These are phyloP conservation scores for Zhengitettix transpicula DNA, from an alignment of 2,888 invertebrate species.

Conservation along the genomic window DNA sequence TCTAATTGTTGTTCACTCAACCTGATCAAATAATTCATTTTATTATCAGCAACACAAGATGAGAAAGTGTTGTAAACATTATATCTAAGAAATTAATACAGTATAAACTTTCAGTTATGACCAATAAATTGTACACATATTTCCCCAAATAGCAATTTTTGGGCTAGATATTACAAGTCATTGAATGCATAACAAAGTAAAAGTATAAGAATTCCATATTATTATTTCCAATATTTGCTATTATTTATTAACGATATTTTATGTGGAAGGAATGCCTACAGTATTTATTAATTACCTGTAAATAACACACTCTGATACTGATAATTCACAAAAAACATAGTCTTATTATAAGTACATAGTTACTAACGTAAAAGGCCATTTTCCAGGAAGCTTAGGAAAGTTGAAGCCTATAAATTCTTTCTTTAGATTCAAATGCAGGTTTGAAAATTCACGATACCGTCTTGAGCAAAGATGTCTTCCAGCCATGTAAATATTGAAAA, in stretches of 20 bases:
- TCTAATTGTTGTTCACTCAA: conserved; percentile 95
- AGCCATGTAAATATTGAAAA: conserved; percentile 98
- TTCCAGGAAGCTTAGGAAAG: conserved; percentile 95
- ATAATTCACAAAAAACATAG: too few species aligned
- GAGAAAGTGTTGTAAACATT: too few species aligned
- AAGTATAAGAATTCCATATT: too few species aligned
- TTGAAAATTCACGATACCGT: conserved; percentile 88
- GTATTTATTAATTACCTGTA: too few species aligned
- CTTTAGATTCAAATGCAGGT: conserved; percentile 71
- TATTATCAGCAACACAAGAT: neutral
- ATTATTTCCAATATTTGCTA: too few species aligned
- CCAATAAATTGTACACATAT: neutral
- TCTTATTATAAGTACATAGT: neutral
- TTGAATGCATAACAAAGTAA: too few species aligned
- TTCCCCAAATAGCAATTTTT: neutral
- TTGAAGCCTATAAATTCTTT: conserved; percentile 90
- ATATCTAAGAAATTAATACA: too few species aligned
- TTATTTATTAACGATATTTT: too few species aligned
- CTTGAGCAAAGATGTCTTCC: conserved; percentile 93
- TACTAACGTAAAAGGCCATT: conserved; percentile 82
- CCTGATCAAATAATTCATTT: conserved; percentile 17
- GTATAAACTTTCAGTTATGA: too few species aligned
- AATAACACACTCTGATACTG: too few species aligned
- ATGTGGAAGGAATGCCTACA: too few species aligned
- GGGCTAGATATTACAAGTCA: too few species aligned